These are phyloP conservation scores for Pyralis farinalis DNA, from an alignment of 2,888 invertebrate species.

Conservation along the genomic window DNA sequence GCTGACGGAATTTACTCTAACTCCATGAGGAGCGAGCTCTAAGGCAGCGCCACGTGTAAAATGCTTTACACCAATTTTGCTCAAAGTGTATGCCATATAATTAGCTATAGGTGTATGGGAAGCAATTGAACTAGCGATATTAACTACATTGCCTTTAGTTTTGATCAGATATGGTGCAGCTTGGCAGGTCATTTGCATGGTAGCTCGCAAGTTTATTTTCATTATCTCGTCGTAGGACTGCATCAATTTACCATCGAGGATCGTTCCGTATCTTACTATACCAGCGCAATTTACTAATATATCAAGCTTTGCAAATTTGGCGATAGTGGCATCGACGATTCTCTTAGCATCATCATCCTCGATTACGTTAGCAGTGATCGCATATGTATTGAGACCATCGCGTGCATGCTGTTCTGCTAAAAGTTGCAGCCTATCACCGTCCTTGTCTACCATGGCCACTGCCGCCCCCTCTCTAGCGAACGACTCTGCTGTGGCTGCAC, in stretches of 20 bases:
- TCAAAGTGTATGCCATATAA: constrained; percentile 53
- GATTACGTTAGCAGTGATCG: constrained; percentile 27
- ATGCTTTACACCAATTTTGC: constrained; percentile 35
- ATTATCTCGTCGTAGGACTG: constrained; percentile 25
- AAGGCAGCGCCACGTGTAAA: constrained; percentile 48
- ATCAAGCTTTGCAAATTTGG: constrained; percentile 30
- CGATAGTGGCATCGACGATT: constrained; percentile 24
- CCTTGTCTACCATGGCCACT: constrained; percentile 30
- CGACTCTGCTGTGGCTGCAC: constrained; percentile 28
- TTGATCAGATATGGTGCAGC: constrained; percentile 29
- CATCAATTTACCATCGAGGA: constrained; percentile 22
- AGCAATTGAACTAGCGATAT: constrained; percentile 27
- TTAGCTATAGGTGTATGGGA: constrained; percentile 77
- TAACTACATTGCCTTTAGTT: constrained; percentile 36
- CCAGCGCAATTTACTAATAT: constrained; percentile 38
- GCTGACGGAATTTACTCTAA: constrained; percentile 80
- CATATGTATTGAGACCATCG: constrained; percentile 14
- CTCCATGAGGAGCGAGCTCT: constrained; percentile 85
- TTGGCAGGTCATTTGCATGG: constrained; percentile 24
- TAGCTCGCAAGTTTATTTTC: constrained; percentile 27
- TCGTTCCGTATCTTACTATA: constrained; percentile 12
- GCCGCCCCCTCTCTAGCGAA: constrained; percentile 33
- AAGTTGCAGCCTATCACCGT: constrained; percentile 24
- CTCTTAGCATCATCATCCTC: constrained; percentile 23
- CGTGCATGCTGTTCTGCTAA: constrained; percentile 17